phyloP scores from a whole-genome alignment of 2,797 vertebrate genomes.

The Chrysocyon brachyurus region DNA sequence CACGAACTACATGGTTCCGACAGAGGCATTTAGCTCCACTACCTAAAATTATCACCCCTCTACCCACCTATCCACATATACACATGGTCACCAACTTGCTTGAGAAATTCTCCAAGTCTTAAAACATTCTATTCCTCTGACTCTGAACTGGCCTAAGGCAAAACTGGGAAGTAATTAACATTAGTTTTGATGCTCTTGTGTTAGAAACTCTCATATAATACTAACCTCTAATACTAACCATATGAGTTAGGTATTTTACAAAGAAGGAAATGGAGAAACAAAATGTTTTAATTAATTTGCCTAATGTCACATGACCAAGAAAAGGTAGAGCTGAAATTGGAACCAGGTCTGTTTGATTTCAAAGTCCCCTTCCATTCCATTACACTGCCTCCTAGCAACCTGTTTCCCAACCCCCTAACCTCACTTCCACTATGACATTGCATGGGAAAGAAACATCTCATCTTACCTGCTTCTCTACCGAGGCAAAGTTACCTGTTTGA shows the following conservation, averaged over 20 bases:
- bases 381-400: neutral
- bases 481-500: neutral
- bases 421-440: neutral
- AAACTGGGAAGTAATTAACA: constrained; percentile 42
- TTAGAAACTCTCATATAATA: constrained; percentile 10
- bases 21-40: neutral
- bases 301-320: constrained; percentile 1
- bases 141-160: neutral
- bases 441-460: neutral
- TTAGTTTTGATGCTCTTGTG: neutral
- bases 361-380: constrained; percentile 32
- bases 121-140: neutral
- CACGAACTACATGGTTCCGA: constrained; percentile 5
- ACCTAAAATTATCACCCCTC: neutral
- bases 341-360: constrained; percentile 28
- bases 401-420: neutral
- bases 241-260: constrained; percentile 15
- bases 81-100: constrained; percentile 20
- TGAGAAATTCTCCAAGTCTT: constrained; percentile 8
- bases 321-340: constrained; percentile 2
- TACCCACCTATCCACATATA: neutral
- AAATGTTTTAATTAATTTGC: constrained; percentile 55
- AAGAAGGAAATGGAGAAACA: constrained; percentile 31
- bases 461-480: neutral
- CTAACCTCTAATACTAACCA: neutral